phyloP scores from a whole-genome alignment of 2,888 invertebrate species.

The Leucozona laternaria region DNA sequence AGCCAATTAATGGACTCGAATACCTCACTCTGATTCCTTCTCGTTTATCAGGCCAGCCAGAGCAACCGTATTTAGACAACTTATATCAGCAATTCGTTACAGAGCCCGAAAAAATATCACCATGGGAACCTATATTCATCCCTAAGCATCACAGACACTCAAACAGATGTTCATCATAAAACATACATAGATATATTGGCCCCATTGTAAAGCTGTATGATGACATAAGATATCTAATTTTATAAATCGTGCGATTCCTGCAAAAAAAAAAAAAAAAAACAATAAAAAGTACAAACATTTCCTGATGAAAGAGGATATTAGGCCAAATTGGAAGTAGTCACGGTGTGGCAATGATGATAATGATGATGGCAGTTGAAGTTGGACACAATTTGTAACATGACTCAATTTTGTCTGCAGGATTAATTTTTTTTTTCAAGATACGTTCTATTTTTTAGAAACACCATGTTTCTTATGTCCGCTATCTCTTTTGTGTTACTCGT shows the following conservation, averaged over 20 bases:
- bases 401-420: constrained; percentile 60
- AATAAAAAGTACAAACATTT: constrained; percentile 71
- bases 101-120: constrained; percentile 29
- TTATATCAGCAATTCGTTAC: constrained; percentile 24
- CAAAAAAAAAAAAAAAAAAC: not conserved
- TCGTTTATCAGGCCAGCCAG: constrained; percentile 61
- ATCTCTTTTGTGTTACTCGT: not conserved
- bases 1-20: constrained; percentile 68
- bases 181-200: not conserved
- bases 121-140: constrained; percentile 5
- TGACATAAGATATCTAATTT: constrained; percentile 61
- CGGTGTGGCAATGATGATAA: constrained; percentile 55
- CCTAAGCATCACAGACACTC: not conserved
- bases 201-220: constrained; percentile 58
- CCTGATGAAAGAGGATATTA: constrained; percentile 73
- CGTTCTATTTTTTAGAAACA: not conserved
- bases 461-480: not conserved
- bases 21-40: constrained; percentile 65
- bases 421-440: constrained; percentile 29
- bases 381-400: constrained; percentile 69
- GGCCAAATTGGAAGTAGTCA: constrained; percentile 69
- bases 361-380: constrained; percentile 34
- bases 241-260: constrained; percentile 48
- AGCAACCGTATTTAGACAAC: constrained; percentile 22
- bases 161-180: constrained; percentile 6